Evolutionary conservation across 2,888 invertebrate genomes (phyloP), one percentile per base, ranked within the genome.

Genomic region (Merodon equestris): DNA sequence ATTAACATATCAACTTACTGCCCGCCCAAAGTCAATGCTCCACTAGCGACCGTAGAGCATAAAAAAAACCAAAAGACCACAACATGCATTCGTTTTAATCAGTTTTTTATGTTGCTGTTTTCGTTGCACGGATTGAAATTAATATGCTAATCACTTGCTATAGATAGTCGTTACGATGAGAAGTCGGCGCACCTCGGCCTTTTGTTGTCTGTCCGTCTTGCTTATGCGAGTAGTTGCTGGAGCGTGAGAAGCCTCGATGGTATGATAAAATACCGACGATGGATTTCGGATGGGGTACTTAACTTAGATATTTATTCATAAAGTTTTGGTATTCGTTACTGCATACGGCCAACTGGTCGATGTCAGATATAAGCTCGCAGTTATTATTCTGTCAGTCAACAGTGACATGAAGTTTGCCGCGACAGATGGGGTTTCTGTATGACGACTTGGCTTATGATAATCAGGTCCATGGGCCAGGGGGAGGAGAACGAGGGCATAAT

Each of bases 301-400:
- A 7, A 7, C n/a, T n/a, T n/a, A 36, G 57, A 42, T 45, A 57
- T 64, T 50, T 63, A 54, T 47, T 64, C 47, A 15, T 19, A 12
- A 67, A 58, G 17, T 67, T 48, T 54, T 53, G 13, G 61, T 72
- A 68, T 67, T 61, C 48, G 18, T 17, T 42, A 27, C 38, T 51
- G 67, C 72, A 63, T 19, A 53, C 48, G 15, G 73, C 63, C 61
- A 61, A 67, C 67, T 27, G 7, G 27, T 27, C 61, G 67, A 73
- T 77, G 67, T 68, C 73, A 73, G 42, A 18, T 50, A 42, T 72
- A 67, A 76, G 72, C 72, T 67, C 34, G 38, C 18, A 56, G 56
- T 66, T 56, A 73, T 77, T 73, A 67, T 53, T 56, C 61, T 73
- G 57, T n/a, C n/a, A n/a, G 27, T 73, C 73, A 73, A 68, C 77